phyloP scores from a whole-genome alignment of 2,797 vertebrate genomes.

The Protosalanx chinensis region DNA sequence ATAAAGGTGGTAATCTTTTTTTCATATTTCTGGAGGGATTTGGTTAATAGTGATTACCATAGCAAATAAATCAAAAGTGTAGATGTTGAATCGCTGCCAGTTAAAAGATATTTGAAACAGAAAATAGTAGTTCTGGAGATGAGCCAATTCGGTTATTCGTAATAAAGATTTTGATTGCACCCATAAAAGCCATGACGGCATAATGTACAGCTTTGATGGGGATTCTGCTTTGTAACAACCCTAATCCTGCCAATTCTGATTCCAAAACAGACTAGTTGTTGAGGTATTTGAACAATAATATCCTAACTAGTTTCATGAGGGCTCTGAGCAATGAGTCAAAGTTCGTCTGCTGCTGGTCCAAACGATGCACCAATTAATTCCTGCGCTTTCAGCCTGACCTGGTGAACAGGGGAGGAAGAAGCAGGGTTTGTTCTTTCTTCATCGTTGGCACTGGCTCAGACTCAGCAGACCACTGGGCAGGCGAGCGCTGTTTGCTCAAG shows the following conservation, averaged over 20 bases:
- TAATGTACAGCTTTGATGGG: constrained; percentile 23
- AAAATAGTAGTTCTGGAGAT: constrained; percentile 28
- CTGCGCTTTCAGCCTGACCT: constrained; percentile 34
- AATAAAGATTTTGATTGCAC: constrained; percentile 33
- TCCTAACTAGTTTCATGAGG: constrained; percentile 30
- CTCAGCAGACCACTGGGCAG: constrained; percentile 62
- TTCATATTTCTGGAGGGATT: not conserved
- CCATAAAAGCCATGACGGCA: constrained; percentile 28
- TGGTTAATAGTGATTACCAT: not conserved
- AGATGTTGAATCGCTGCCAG: not conserved
- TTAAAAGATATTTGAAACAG: constrained; percentile 26
- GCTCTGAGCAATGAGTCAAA: constrained; percentile 27
- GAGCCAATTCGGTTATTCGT: constrained; percentile 13
- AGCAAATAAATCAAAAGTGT: not conserved
- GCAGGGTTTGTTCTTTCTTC: constrained; percentile 36
- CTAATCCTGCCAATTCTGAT: constrained; percentile 18
- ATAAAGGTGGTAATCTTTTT: not conserved
- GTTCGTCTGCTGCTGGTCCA: constrained; percentile 26
- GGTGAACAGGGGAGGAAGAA: constrained; percentile 45
- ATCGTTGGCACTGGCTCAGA: constrained; percentile 54
- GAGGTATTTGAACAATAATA: constrained; percentile 30
- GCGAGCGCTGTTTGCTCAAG: constrained; percentile 76
- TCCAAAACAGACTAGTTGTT: constrained; percentile 14
- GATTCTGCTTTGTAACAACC: constrained; percentile 18
- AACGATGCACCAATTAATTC: constrained; percentile 42